These are phyloP conservation scores for Junco hyemalis DNA, from an alignment of 2,113 vertebrate genomes.

Conservation along the genomic window DNA sequence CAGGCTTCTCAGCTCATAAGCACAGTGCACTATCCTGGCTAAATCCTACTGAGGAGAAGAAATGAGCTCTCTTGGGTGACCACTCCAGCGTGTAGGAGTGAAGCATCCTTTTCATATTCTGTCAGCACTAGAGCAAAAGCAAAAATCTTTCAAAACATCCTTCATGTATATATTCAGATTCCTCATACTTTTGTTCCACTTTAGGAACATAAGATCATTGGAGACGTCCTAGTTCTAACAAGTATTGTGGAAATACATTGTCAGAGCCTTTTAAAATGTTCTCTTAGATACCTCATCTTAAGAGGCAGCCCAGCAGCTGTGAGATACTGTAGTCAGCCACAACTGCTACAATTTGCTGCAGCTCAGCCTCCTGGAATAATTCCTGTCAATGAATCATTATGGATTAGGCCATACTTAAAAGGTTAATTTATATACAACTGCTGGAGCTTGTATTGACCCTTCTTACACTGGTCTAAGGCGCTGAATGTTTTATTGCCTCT, in stretches of 20 bases:
- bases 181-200: slow-evolving; percentile 57
- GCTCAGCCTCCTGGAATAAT: slow-evolving; percentile 60
- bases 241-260: slow-evolving; percentile 64
- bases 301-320: slow-evolving; percentile 47
- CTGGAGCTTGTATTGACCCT: slow-evolving; percentile 67
- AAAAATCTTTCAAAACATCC: slow-evolving; percentile 68
- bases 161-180: slow-evolving; percentile 70
- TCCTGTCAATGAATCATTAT: slow-evolving; percentile 66
- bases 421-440: slow-evolving; percentile 70
- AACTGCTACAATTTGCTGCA: slow-evolving; percentile 54
- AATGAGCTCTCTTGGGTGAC: slow-evolving; percentile 72
- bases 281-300: slow-evolving; percentile 50
- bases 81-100: slow-evolving; percentile 65
- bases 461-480: slow-evolving; percentile 48
- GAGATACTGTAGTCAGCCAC: slow-evolving; percentile 28
- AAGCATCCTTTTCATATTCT: slow-evolving; percentile 67
- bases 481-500: slow-evolving; percentile 64
- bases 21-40: slow-evolving; percentile 38
- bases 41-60: slow-evolving; percentile 58
- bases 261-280: slow-evolving; percentile 63
- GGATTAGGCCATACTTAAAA: slow-evolving; percentile 66
- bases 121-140: slow-evolving; percentile 46
- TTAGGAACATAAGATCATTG: slow-evolving; percentile 57
- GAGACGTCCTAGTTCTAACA: slow-evolving; percentile 49
- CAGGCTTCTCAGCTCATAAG: slow-evolving; percentile 51